Conservation (phyloP, 1,140 invertebrate species). For the Anastrepha ludens region DNA sequence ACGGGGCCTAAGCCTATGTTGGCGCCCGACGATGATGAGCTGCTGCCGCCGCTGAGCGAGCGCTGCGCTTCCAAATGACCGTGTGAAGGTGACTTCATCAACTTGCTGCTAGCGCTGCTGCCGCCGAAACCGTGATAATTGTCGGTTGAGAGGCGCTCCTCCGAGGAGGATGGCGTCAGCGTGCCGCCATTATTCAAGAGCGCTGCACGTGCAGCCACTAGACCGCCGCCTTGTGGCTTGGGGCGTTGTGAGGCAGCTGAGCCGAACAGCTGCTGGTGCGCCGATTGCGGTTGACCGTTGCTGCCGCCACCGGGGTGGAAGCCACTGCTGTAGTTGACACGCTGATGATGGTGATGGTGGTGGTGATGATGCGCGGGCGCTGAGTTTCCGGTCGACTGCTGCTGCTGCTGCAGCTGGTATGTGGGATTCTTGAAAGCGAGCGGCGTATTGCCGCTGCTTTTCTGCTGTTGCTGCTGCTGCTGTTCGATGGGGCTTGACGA, state of each 20-base stretch:
- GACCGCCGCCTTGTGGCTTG: constrained; percentile 63
- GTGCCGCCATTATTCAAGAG: constrained; percentile 68
- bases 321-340: constrained; percentile 32
- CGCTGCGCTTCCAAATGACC: constrained; percentile 68
- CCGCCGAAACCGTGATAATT: constrained; percentile 66
- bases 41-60: constrained; percentile 76
- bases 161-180: constrained; percentile 72
- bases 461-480: constrained; percentile 54
- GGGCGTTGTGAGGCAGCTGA: background rate
- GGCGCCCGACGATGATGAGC: constrained; percentile 66
- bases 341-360: constrained; percentile 59
- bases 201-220: constrained; percentile 69
- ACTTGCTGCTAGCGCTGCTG: background rate
- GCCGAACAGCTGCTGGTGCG: constrained; percentile 58
- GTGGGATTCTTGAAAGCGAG: constrained; percentile 92
- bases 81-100: constrained; percentile 57
- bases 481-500: constrained; percentile 90
- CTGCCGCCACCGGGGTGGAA: constrained; percentile 9
- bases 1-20: constrained; percentile 67
- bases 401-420: constrained; percentile 82
- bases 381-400: background rate
- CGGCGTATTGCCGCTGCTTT: constrained; percentile 75
- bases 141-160: constrained; percentile 70
- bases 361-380: constrained; percentile 44
- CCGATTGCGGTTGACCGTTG: constrained; percentile 6